Base-by-base conservation (phyloP, 2,888 invertebrate species). In the Blomia tropicalis region DNA sequence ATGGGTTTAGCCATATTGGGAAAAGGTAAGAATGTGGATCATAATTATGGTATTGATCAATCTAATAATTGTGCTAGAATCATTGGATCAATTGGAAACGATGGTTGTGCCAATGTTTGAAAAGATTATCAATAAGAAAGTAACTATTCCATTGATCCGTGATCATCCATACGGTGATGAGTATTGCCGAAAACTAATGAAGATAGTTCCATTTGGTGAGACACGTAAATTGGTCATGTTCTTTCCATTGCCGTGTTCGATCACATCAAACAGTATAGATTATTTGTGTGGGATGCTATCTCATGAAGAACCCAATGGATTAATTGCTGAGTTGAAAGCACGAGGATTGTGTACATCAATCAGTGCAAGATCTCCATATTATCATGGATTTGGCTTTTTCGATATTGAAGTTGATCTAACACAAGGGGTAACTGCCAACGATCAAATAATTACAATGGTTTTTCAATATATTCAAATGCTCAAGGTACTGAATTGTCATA, bases 301-400 rank as follows among this genome's bases (percentile, higher is more conserved):
- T 0, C 96, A 96, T 73, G 96, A 98, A 75, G 93, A 95, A 0
- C 83, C 87, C 1, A 95, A 95, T 2, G 93, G 93, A 70, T 78
- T 98, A 65, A 77, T 95, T 65, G 86, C 93, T 0, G 85, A 85
- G 59, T 77, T 98, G 58, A 92, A 91, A 71, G 79, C 81, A 0
- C 79, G 80, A 65, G 90, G 77, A 73, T 58, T 53, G 66, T 41
- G 31, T 25, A 66, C 25, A 27, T 43, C 32, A 1, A 17, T 63
- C 17, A 51, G 14, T 11, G 32, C 29, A 23, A 7, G 27, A 11
- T 22, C 51, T 11, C 51, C 51, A 22, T 47, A 25, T 27, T 41
- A 62, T n/a, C 30, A 36, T 36, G 95, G 92, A 0, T 91, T 93
- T 73, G 86, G 83, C 2, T 91, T 92, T 75, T 93, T 95, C 74